phyloP scores from a whole-genome alignment of 1,140 invertebrate species.

The Hyles euphorbiae region DNA sequence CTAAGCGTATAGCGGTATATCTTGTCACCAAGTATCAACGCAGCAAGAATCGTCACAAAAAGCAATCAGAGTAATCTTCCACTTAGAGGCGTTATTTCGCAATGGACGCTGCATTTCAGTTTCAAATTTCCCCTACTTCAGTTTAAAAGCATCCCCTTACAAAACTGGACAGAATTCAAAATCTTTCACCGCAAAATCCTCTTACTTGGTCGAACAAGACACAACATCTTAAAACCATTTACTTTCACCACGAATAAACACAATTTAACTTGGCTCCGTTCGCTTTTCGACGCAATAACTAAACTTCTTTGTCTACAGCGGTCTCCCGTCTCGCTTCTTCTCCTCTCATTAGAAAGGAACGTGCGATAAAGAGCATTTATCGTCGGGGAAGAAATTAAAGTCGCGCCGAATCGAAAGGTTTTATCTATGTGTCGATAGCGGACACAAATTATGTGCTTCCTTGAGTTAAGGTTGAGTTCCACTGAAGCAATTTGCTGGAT shows the following conservation, averaged over 20 bases:
- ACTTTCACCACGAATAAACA: conserved; percentile 13
- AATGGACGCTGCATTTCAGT: too few species aligned
- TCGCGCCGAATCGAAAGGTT: conserved; percentile 66
- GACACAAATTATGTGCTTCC: conserved; percentile 71
- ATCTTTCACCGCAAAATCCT: neutral
- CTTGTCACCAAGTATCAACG: too few species aligned
- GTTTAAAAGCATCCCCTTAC: too few species aligned
- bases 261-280: conserved; percentile 32
- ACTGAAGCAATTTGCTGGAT: neutral
- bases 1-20: too few species aligned
- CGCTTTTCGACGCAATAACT: conserved; percentile 37
- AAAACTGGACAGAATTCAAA: too few species aligned
- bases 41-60: too few species aligned
- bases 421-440: conserved; percentile 69
- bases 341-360: conserved; percentile 26
- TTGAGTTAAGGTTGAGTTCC: conserved; percentile 34
- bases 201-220: neutral
- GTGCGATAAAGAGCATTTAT: conserved; percentile 49
- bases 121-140: too few species aligned
- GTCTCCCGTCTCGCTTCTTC: conserved; percentile 27
- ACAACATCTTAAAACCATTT: conserved; percentile 3
- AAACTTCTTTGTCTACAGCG: conserved; percentile 44
- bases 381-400: conserved; percentile 67
- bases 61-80: too few species aligned
- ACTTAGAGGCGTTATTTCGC: too few species aligned